A percentile compares a stretch with the other conserved stretches of the same genome.
phyloP scores from a whole-genome alignment of 2,888 invertebrate genomes.

The Agrotis exclamationis region DNA sequence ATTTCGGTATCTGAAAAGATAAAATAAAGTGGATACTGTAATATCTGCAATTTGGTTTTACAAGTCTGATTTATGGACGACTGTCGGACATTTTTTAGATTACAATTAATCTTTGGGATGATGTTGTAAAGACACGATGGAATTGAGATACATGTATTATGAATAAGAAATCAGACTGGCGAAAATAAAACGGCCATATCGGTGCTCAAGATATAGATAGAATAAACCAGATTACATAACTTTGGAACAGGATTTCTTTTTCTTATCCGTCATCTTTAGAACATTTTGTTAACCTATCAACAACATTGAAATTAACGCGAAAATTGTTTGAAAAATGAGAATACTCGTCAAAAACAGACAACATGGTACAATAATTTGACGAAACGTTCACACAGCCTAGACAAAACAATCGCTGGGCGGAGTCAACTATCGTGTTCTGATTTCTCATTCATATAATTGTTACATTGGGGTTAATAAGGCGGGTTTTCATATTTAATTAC shows the following conservation, averaged over 20 bases:
- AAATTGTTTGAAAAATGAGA: conserved; percentile 15
- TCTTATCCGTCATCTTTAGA: not conserved
- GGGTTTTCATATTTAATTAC: conserved; percentile 82
- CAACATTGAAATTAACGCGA: not conserved
- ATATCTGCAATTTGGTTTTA: conserved; percentile 49
- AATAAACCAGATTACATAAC: not conserved
- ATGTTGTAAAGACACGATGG: not conserved
- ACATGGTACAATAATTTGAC: conserved; percentile 67
- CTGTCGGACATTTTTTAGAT: conserved; percentile 33
- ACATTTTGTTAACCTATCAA: conserved; percentile 5
- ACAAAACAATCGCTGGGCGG: conserved; percentile 67
- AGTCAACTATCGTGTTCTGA: conserved; percentile 71
- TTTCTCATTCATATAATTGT: conserved; percentile 80
- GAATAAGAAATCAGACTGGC: too few species aligned
- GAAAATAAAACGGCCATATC: too few species aligned
- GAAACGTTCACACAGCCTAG: conserved; percentile 71
- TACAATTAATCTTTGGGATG: conserved; percentile 4
- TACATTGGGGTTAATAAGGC: conserved; percentile 80
- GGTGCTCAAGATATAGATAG: not conserved
- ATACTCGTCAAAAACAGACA: conserved; percentile 41
- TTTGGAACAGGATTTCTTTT: not conserved
- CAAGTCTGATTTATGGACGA: conserved; percentile 43
- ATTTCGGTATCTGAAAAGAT: conserved; percentile 75
- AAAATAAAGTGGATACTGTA: conserved; percentile 60
- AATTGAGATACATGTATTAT: not conserved